A percentile compares a stretch with the other conserved stretches of the same genome.
Conservation (phyloP, 2,113 vertebrate species). For the Puffinus mauretanicus region DNA sequence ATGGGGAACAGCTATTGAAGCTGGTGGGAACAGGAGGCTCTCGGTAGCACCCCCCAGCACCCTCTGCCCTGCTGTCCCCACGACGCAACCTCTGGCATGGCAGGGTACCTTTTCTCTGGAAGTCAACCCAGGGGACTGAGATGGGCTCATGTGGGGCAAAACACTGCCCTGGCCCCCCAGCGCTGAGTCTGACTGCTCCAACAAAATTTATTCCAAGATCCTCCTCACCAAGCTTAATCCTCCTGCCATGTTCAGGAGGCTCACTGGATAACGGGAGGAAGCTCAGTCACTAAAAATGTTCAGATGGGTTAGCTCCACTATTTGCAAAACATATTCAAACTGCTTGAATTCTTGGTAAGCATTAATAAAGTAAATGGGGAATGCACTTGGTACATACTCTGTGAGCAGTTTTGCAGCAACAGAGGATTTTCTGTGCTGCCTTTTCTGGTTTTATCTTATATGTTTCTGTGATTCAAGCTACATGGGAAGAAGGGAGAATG, state of each 20-base stretch:
- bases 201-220: neutral
- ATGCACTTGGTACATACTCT: neutral
- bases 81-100: rapidly evolving
- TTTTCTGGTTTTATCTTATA: neutral
- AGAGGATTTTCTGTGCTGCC: neutral
- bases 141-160: neutral
- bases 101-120: neutral
- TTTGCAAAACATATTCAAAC: neutral
- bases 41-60: neutral
- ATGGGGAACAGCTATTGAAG: neutral
- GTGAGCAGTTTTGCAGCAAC: neutral
- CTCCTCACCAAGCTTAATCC: neutral
- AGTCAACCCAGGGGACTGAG: neutral
- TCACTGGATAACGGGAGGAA: neutral
- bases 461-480: neutral
- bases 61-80: neutral
- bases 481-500: neutral
- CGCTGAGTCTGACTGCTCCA: neutral
- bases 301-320: neutral
- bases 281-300: neutral
- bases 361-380: neutral
- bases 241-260: neutral
- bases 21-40: neutral
- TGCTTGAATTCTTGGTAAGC: neutral
- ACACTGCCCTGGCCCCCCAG: neutral